Base-by-base conservation (phyloP, 2,888 invertebrate species). In the Drosophila mettleri region DNA sequence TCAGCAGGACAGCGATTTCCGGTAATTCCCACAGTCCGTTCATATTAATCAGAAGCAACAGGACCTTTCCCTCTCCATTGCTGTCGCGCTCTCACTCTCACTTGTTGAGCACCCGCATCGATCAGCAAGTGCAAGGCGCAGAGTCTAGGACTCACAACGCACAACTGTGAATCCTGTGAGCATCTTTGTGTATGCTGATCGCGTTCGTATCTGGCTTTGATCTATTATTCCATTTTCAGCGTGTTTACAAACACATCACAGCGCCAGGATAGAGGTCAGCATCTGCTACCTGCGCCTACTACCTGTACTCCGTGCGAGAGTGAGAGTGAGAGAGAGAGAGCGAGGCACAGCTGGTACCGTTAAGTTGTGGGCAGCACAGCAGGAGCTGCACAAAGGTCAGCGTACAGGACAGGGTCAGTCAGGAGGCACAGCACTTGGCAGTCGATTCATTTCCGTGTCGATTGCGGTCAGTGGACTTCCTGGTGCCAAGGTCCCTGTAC, bases 241-340 rank as follows among this genome's bases (percentile, higher is more conserved):
- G 76, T 85, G 87, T 85, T 87, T 87, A 87, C 85, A 85, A 85
- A 85, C 85, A 85, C 83, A 85, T 78, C 78, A 80, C 80, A 82
- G 79, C 65, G 68, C 65, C 67, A 57, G 62, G 51, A 12, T 12
- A 51, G 62, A 57, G 65, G 49, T 69, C 27, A 69, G 39, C 59
- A 58, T 33, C 63, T 49, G 41, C 41, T 33, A 61, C 31, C 61
- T 41, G 33, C 18, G 9, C 12, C 24, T 16, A 7, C 74, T 69
- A 64, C 69, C 73, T 66, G 53, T 0, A 12, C 18, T 1, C 16
- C 16, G 16, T 12, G 27, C 3, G 9, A 4, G 27, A 12, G 4
- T 31, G 7, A 29, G 9, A 29, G 9, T 7, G 29, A 43, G 43
- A 2, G 24, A 45, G 43, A 20, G 31, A 14, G 20, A 39, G 34